Base-by-base conservation (phyloP, 2,113 vertebrate genomes). In the Uria lomvia region DNA sequence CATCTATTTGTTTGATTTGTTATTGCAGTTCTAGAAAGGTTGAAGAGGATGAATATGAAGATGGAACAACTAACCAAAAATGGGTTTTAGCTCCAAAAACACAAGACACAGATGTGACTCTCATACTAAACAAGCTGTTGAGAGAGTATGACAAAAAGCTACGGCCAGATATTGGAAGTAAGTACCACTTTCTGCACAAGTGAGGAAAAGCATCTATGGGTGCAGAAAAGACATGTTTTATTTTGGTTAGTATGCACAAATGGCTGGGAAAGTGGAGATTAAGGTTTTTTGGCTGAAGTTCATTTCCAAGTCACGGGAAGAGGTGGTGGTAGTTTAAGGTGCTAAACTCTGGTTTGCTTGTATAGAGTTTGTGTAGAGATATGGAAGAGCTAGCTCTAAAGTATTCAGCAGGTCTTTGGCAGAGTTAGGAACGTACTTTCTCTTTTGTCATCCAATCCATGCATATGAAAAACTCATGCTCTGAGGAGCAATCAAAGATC, bases 61-160 rank as follows among this genome's bases (percentile, higher is more conserved):
- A 99, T 43, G 98, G 98, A 73, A 98, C 98, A 16, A 96, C 98
- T 73, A 99, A 99, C 85, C 99, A 99, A 77, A 99, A 98, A 65
- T 98, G 98, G 98, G 98, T 99, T 98, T 95, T 99, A 97, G 98
- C 98, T 83, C 99, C 99, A 16, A 99, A 98, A 97, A 98, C 99
- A 34, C 98, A 99, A 49, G 98, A 99, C 92, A 98, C 98, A 4
- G 99, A 99, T 71, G 98, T 99, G 94, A 99, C 99, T 58, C 98
- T 98, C 83, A 99, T 99, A 94, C 98, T 99, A 76, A 99, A 99
- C 97, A 98, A 98, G 92, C 92, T 99, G 73, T 97, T 99, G 91
- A 98, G 98, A 96, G 99, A 99, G 74, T 99, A 99, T 60, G 99
- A 99, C 84, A 99, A 98, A 96, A 99, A 99, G 74, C 98, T 99